These are phyloP conservation scores for Pseudomyrmex sp. DNA, from an alignment of 1,140 invertebrate genomes.

Conservation along the genomic window DNA sequence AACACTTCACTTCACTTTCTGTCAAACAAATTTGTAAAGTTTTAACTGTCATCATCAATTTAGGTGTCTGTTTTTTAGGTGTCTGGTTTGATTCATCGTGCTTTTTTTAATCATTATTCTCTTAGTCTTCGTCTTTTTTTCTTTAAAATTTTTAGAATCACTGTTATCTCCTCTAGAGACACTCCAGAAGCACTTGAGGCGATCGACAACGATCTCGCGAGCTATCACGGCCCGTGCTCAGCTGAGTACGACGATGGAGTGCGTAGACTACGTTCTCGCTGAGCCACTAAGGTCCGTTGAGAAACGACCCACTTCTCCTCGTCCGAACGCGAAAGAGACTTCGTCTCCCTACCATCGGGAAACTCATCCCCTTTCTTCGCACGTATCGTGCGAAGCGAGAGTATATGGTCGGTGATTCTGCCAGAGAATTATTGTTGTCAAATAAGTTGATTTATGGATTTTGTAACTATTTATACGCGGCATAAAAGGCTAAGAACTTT, in stretches of 20 bases:
- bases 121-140: not conserved
- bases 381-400: slow-evolving; percentile 52
- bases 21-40: not conserved
- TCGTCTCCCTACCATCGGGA: slow-evolving; percentile 72
- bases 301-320: slow-evolving; percentile 83
- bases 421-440: slow-evolving; percentile 13
- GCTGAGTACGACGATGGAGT: slow-evolving; percentile 78
- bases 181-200: slow-evolving; percentile 14
- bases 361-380: slow-evolving; percentile 70
- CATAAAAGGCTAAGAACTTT: not conserved
- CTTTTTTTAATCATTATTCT: not conserved
- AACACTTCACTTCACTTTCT: slow-evolving; percentile 64
- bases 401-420: slow-evolving; percentile 9
- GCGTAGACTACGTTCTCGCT: slow-evolving; percentile 78
- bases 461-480: not conserved
- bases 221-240: slow-evolving; percentile 66
- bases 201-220: slow-evolving; percentile 53
- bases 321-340: slow-evolving; percentile 74
- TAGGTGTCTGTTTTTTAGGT: not conserved
- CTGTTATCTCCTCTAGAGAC: not conserved
- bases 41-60: not conserved
- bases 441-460: slow-evolving; percentile 32
- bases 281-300: slow-evolving; percentile 80
- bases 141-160: not conserved
- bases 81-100: not conserved